Conservation (phyloP, 2,113 vertebrate genomes). For the Strigops habroptila region DNA sequence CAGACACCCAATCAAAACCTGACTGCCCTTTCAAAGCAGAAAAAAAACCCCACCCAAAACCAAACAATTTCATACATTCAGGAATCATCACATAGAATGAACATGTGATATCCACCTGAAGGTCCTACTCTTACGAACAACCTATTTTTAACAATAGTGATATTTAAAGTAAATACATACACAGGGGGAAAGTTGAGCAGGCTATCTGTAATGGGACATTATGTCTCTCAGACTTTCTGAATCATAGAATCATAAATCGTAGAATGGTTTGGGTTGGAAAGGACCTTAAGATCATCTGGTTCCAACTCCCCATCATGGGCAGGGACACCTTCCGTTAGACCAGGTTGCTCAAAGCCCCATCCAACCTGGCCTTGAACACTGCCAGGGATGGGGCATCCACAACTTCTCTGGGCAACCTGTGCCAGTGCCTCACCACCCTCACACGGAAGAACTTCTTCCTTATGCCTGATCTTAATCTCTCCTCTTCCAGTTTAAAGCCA, state of each 20-base stretch:
- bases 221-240: neutral
- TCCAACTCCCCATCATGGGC: neutral
- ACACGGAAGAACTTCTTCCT: neutral
- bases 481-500: neutral
- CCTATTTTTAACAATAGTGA: neutral
- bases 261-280: neutral
- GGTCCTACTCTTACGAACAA: neutral
- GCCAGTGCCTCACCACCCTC: neutral
- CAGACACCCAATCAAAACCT: neutral
- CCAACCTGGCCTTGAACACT: neutral
- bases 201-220: neutral
- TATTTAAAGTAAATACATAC: neutral
- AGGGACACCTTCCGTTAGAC: neutral
- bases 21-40: neutral
- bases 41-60: neutral
- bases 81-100: neutral
- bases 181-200: neutral
- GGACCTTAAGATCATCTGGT: neutral
- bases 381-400: neutral
- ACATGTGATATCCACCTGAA: neutral
- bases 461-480: neutral
- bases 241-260: neutral
- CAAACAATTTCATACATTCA: neutral
- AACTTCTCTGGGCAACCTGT: neutral
- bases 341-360: neutral